Evolutionary conservation across 2,113 vertebrate species (phyloP), one percentile per base, ranked within the genome.

Genomic region (Zosterops pallidus): DNA sequence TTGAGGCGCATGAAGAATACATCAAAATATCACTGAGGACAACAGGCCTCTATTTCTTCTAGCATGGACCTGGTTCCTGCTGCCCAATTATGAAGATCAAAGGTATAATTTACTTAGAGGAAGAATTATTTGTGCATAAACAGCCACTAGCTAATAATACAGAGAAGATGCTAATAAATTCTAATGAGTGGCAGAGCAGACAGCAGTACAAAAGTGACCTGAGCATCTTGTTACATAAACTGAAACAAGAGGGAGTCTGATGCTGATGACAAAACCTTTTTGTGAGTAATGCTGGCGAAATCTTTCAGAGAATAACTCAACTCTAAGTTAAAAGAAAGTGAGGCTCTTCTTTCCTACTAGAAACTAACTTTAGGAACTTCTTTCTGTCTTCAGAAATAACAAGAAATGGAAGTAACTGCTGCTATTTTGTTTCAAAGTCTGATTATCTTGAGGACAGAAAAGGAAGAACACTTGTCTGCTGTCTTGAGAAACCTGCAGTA

Each of bases 131-230:
- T 81, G 29, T 52, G 44, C 76, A 81, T 90, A 96, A 95, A 74
- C 86, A 83, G 41, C 71, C 68, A 93, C 60, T 81, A 93, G 91
- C 49, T 88, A 95, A 93, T 92, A 95, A 93, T 68, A 56, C n/a
- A 67, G 83, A 85, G 71, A 92, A 90, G 85, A 83, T 84, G 88
- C 93, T 96, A 95, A 95, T 92, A 95, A 95, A 97, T 90, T 86
- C 64, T 63, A 86, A 71, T 88, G 85, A 72, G 72, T 71, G 83
- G 71, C 47, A 70, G 29, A 68, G 85, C 87, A 89, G 79, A 64
- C 68, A 64, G 56, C 20, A 17, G 44, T 11, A 62, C 64, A 63
- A 52, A 86, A 88, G 76, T 82, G 88, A 95, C 90, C 64, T 37
- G 89, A 78, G 74, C 72, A 86, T n/a, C 83, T 83, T 41, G 49